Evolutionary conservation across 2,113 vertebrate genomes (phyloP), one percentile per base, ranked within the genome.

Genomic region (Seriola dumerili): DNA sequence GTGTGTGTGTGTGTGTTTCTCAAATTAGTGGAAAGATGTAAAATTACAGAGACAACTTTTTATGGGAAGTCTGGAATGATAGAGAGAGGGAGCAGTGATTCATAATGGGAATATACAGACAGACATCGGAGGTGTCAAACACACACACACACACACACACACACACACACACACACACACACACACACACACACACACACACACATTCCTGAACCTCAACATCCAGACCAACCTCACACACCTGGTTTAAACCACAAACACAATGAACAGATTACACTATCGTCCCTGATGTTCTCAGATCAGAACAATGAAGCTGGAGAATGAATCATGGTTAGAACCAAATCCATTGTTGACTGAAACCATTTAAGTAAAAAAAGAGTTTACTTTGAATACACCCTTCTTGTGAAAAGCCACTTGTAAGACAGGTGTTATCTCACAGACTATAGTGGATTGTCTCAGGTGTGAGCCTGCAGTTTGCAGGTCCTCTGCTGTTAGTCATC

Each of bases 81-180:
- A 2, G 32, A 42, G 46, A 66, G 21, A 19, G 4, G 16, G 46
- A 38, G 36, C 32, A 14, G 70, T 85, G 79, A 84, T 62, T 86
- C 78, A 81, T 78, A 70, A 46, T 57, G 71, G 80, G 71, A 83
- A 79, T 79, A 61, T 68, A 76, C 80, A 38, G 62, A 42, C 14
- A 66, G 46, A 36, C 68, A 52, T 12, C 9, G 19, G 14, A 63
- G 34, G 23, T 58, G n/a, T 54, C 40, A 25, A 12, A 75, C 72
- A 42, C 50, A 80, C 36, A 80, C 76, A 40, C 59, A 61, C 64
- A 40, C 21, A 72, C 77, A 63, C 64, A 76, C 10, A 68, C 62
- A 71, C 72, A 65, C 59, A 61, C 64, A 40, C 21, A 72, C 77
- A 63, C 64, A 76, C 10, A 68, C 62, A 71, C 72, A 65, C 2